Evolutionary conservation across 2,888 invertebrate species (phyloP).

Genomic region (Euproctis similis): DNA sequence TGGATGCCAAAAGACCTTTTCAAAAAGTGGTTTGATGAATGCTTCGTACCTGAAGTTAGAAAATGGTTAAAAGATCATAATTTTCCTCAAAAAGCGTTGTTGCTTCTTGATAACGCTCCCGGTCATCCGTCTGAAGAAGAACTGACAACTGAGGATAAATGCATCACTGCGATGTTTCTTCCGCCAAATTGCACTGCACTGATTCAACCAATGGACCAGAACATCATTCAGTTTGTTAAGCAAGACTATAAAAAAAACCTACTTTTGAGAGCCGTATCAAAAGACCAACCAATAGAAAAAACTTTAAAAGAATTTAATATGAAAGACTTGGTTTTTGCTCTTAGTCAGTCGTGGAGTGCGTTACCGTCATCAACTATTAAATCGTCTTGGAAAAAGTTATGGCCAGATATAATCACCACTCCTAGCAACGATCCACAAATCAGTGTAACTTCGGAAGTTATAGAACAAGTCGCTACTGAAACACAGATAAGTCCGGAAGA

Average conservation of each 20-base stretch:
- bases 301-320: background rate
- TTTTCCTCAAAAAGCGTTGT: conserved; percentile 23
- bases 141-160: conserved; percentile 19
- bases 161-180: conserved; percentile 2
- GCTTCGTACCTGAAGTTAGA: conserved; percentile 18
- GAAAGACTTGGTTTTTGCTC: background rate
- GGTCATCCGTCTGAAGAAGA: conserved; percentile 22
- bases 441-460: background rate
- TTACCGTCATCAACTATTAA: conserved; percentile 16
- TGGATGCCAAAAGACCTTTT: conserved; percentile 19
- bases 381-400: conserved; percentile 28
- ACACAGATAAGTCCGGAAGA: too few relatives aligned
- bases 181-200: conserved; percentile 24
- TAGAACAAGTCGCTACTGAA: background rate
- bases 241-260: conserved; percentile 1
- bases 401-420: conserved; percentile 23
- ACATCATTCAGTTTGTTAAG: conserved; percentile 22
- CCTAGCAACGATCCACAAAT: conserved; percentile 16
- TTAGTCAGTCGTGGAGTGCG: background rate
- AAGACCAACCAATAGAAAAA: background rate
- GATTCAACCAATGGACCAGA: conserved; percentile 33
- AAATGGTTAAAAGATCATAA: conserved; percentile 10
- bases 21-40: conserved; percentile 20
- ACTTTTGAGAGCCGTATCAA: background rate
- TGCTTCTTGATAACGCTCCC: conserved; percentile 21